Percentiles rank a stretch among this genome's conserved stretches.
phyloP scores from a whole-genome alignment of 2,113 vertebrate species.

The Anoplopoma fimbria region DNA sequence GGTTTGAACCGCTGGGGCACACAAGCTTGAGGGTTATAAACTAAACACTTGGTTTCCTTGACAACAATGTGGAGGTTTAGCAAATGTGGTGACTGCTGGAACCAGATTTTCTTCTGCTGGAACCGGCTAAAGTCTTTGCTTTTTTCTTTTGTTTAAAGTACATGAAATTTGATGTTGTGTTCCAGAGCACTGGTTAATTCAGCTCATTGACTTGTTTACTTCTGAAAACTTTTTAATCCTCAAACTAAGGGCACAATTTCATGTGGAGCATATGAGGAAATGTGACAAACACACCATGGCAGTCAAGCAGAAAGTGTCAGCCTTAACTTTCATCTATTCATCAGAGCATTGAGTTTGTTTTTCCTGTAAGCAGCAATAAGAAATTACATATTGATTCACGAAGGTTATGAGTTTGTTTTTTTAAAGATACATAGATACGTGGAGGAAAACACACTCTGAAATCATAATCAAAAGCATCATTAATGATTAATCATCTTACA shows the following conservation, averaged over 20 bases:
- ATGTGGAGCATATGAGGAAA: conserved; percentile 22
- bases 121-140: not conserved
- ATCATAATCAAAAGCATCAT: too few species aligned
- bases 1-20: conserved; percentile 35
- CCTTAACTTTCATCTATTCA: conserved; percentile 44
- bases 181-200: conserved; percentile 28
- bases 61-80: conserved; percentile 56
- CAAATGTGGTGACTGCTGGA: conserved; percentile 28
- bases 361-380: conserved; percentile 31
- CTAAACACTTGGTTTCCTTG: conserved; percentile 47
- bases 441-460: conserved; percentile 21
- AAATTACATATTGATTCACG: conserved; percentile 43
- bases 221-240: conserved; percentile 50
- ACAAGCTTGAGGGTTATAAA: conserved; percentile 37
- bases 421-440: conserved; percentile 34
- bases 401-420: conserved; percentile 15
- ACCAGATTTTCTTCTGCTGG: conserved; percentile 24
- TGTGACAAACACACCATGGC: conserved; percentile 31
- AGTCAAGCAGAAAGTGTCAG: conserved; percentile 35
- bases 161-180: conserved; percentile 14
- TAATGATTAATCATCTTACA: conserved; percentile 58
- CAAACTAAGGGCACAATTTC: conserved; percentile 13
- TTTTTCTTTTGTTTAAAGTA: conserved; percentile 31
- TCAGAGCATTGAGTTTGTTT: conserved; percentile 21
- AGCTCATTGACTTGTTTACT: conserved; percentile 46